Evolutionary conservation across 2,113 vertebrate genomes (phyloP).

Genomic region (Indri indri): DNA sequence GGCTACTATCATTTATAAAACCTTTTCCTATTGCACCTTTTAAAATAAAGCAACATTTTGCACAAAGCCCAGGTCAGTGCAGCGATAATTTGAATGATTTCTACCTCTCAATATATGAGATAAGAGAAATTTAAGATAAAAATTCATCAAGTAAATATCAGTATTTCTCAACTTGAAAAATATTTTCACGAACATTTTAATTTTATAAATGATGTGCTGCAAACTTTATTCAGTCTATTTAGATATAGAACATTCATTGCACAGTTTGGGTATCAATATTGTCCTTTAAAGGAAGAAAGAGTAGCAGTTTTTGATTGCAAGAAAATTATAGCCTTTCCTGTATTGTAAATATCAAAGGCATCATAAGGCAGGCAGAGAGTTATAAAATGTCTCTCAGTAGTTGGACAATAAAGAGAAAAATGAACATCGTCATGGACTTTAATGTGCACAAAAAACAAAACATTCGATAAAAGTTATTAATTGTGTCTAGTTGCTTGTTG

Average conservation of each 20-base stretch:
- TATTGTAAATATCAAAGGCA: conserved; percentile 72
- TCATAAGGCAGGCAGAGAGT: conserved; percentile 46
- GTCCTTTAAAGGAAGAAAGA: conserved; percentile 47
- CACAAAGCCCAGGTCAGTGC: neutral
- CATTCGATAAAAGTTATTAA: conserved; percentile 61
- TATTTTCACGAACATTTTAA: neutral
- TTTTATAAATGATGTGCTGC: neutral
- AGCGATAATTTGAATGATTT: neutral
- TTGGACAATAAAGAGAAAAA: conserved; percentile 71
- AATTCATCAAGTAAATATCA: neutral
- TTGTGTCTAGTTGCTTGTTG: conserved; percentile 27
- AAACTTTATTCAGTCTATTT: conserved; percentile 37
- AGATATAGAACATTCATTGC: neutral
- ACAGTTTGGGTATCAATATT: neutral
- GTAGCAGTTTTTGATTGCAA: conserved; percentile 64
- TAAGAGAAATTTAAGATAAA: neutral
- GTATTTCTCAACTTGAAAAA: neutral
- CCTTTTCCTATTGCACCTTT: neutral
- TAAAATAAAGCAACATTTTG: neutral
- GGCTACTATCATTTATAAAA: neutral
- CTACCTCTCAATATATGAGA: neutral
- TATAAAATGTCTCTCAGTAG: conserved; percentile 58
- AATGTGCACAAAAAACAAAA: conserved; percentile 58
- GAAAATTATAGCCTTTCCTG: conserved; percentile 58
- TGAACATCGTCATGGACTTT: conserved; percentile 26